Evolutionary conservation across 2,888 invertebrate species (phyloP), one percentile per base, ranked within the genome.

Genomic region (Mayetiola destructor): DNA sequence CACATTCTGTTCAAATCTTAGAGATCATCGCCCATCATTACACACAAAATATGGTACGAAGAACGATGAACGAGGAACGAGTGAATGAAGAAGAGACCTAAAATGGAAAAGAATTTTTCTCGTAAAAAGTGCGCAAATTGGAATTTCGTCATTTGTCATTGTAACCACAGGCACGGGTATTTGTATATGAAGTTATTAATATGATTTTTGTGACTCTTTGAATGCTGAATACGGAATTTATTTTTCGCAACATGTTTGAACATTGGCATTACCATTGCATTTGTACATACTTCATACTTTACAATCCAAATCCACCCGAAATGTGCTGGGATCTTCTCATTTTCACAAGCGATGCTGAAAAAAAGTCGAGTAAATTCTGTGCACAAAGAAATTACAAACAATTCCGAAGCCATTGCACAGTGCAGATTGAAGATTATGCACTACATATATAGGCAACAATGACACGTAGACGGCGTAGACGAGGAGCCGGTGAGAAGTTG

Each of bases 101-200:
- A n/a, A 42, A 23, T 4, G 18, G 20, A 20, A 42, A 39, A 39
- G 48, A 48, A 48, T 48, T 48, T 48, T 23, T 48, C n/a, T 48
- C 27, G 48, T 48, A 27, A 23, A n/a, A n/a, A 48, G 48, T 27
- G 48, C 48, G 48, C n/a, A n/a, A 48, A 48, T 23, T 48, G 48
- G 48, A 48, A 48, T 27, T 48, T 27, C 23, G 48, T 48, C 48
- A 48, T 48, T 48, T 27, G 48, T 48, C 48, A 27, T 48, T 48
- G 48, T 48, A n/a, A n/a, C n/a, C n/a, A n/a, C n/a, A n/a, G 12
- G 48, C 48, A 48, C 48, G 48, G n/a, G 48, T 27, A 48, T 48
- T 48, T 48, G 48, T 48, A n/a, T n/a, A 48, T 48, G 48, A 48
- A 48, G 27, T 48, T 48, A 48, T 48, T 48, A n/a, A n/a, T n/a